These are phyloP conservation scores for Drosophila rhopaloa DNA, from an alignment of 1,140 invertebrate genomes.

Conservation along the genomic window DNA sequence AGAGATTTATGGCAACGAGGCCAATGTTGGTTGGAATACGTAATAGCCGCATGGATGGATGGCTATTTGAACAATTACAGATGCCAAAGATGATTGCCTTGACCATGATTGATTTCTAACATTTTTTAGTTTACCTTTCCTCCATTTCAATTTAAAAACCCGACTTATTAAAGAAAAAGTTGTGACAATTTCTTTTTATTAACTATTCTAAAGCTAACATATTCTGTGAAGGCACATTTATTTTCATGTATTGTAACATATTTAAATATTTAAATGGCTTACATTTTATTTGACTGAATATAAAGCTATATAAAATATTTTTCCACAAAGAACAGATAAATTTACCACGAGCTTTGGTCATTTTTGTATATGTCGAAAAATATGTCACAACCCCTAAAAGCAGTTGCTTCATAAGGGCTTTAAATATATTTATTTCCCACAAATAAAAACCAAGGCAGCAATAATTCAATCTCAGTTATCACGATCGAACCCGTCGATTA, in stretches of 20 bases:
- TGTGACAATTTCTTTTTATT: no score
- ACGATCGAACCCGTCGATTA: slow-evolving; percentile 23
- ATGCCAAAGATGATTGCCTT: slow-evolving; percentile 20
- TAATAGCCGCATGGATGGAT: slow-evolving; percentile 20
- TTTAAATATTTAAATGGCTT: no score
- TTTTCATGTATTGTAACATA: no score
- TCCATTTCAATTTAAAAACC: background rate
- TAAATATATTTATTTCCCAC: background rate
- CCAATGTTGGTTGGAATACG: slow-evolving; percentile 41
- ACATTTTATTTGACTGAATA: background rate
- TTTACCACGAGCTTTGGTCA: no score
- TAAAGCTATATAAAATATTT: background rate
- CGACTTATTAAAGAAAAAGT: no score
- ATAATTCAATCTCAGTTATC: slow-evolving; percentile 31
- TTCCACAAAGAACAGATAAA: no score
- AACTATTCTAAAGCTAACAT: no score
- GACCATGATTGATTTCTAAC: slow-evolving; percentile 7
- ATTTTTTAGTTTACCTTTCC: background rate
- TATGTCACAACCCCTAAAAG: background rate
- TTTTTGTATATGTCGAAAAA: background rate
- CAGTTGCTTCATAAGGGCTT: background rate
- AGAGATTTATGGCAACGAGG: slow-evolving; percentile 48
- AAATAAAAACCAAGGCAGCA: background rate
- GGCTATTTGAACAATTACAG: slow-evolving; percentile 20
- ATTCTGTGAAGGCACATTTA: no score